phyloP scores from a whole-genome alignment of 2,797 vertebrate species.

The Trematomus bernacchii region DNA sequence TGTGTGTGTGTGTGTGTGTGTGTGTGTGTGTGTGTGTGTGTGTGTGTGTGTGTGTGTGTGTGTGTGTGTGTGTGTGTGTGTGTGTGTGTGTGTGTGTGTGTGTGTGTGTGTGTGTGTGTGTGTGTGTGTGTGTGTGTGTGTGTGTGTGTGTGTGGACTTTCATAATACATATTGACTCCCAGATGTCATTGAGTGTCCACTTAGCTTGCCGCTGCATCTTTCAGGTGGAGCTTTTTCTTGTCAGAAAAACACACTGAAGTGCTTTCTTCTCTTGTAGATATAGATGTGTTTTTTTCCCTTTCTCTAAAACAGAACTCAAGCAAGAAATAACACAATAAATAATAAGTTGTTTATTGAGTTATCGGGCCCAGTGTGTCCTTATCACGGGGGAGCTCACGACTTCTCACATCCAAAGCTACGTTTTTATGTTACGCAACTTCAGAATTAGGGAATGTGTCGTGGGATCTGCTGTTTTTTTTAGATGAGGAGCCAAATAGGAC shows the following conservation, averaged over 20 bases:
- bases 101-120: constrained; percentile 7
- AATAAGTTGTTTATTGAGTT: constrained; percentile 63
- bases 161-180: constrained; percentile 54
- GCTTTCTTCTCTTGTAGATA: constrained; percentile 55
- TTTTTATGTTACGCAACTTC: constrained; percentile 31
- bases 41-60: constrained; percentile 17
- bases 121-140: constrained; percentile 10
- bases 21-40: constrained; percentile 14
- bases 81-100: constrained; percentile 10
- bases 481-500: constrained; percentile 50
- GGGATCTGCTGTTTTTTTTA: constrained; percentile 19
- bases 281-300: constrained; percentile 24
- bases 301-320: constrained; percentile 38
- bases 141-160: constrained; percentile 22
- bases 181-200: constrained; percentile 57
- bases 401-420: constrained; percentile 26
- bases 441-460: constrained; percentile 39
- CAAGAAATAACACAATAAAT: constrained; percentile 60
- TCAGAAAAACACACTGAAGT: constrained; percentile 49
- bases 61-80: constrained; percentile 8
- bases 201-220: constrained; percentile 31
- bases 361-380: constrained; percentile 36
- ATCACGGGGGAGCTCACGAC: constrained; percentile 47
- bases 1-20: constrained; percentile 12
- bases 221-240: constrained; percentile 49